A percentile compares a stretch with the other conserved stretches of the same genome.
phyloP scores from a whole-genome alignment of 2,113 vertebrate species.

The Panthera leo region DNA sequence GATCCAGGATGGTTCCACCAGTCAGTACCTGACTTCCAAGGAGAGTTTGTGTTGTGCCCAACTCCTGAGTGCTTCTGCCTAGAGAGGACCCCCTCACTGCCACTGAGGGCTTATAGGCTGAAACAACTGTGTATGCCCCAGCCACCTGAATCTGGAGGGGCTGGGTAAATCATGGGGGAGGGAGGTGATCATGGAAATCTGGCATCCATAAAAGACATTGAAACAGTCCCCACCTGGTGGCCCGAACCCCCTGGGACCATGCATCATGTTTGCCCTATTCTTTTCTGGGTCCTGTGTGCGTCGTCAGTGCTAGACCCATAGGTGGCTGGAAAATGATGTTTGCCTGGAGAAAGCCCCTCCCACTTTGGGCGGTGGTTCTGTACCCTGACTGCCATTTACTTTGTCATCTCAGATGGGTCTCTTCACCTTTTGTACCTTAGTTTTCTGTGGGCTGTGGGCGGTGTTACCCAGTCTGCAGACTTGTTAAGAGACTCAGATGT shows the following conservation, averaged over 20 bases:
- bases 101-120: not conserved
- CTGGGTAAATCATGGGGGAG: too few relatives aligned
- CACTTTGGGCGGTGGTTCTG: not conserved
- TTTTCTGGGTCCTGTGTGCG: not conserved
- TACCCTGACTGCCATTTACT: rapidly evolving
- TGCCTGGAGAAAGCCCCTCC: not conserved
- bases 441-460: not conserved
- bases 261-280: too few relatives aligned
- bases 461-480: not conserved
- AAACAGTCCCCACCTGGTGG: rapidly evolving
- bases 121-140: too few relatives aligned
- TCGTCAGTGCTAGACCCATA: not conserved
- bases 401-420: too few relatives aligned
- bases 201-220: too few relatives aligned
- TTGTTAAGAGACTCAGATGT: not conserved
- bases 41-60: too few relatives aligned
- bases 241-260: not conserved
- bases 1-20: rapidly evolving
- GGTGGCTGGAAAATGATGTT: rapidly evolving
- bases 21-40: rapidly evolving
- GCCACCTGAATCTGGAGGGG: too few relatives aligned
- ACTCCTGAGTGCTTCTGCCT: not conserved
- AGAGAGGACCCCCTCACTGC: not conserved
- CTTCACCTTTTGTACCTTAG: not conserved
- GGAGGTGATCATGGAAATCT: not conserved